Evolutionary conservation across 2,888 invertebrate genomes (phyloP), one percentile per base, ranked within the genome.

Genomic region (Cataglyphis albicans): DNA sequence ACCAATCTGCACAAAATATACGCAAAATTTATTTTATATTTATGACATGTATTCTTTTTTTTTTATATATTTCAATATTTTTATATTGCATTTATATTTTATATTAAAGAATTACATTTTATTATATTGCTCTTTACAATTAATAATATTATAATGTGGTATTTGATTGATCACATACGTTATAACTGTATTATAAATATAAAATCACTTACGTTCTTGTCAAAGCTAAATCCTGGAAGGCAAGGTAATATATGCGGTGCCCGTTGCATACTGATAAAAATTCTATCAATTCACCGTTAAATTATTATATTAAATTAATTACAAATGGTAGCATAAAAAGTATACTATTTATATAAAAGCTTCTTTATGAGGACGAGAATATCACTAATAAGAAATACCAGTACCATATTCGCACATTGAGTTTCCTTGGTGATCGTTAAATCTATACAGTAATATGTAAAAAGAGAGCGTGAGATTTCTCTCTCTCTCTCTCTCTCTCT

Each of bases 171-270:
- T 68, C 55, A 5, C 18, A 29, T 38, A 21, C 4, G 6, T 67
- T 10, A 15, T 32, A 67, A 41, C 12, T 29, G 25, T 15, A 0
- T 55, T 3, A 25, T 59, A 32, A 72, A 73, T 59, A 29, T 44
- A 44, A 44, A n/a, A 59, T 44, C 25, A 95, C 96, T 96, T 95
- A 97, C 97, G 94, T 97, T 96, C 83, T 96, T 95, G 93, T 96
- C 95, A 87, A 97, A 96, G 55, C 96, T 96, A 92, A 96, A 97
- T 73, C 98, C 98, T 2, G 98, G 98, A 86, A 98, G 95, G 89
- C 97, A 95, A 0, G 98, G 98, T 92, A 98, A 95, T 15, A 3
- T 95, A 48, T 7, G 52, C n/a, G 97, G 96, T 93, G 96, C 96
- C 82, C 97, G 95, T 81, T 96, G 91, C 95, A 96, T 96, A 85